phyloP scores from a whole-genome alignment of 2,113 vertebrate genomes.

The Anguilla rostrata region DNA sequence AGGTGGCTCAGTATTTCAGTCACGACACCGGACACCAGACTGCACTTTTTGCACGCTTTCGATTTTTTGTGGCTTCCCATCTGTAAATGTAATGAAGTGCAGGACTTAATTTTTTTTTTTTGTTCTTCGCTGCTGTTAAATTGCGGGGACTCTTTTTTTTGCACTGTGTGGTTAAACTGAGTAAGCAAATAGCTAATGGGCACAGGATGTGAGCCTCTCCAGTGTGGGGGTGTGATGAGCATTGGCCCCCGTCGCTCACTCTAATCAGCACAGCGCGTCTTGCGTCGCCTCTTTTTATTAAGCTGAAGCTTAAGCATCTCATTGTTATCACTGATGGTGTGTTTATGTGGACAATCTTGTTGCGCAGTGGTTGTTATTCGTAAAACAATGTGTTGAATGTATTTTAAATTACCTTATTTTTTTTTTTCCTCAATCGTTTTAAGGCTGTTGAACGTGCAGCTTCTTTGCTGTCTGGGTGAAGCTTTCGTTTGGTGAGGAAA shows the following conservation, averaged over 20 bases:
- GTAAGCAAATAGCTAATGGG: not conserved
- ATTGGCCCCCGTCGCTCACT: not conserved
- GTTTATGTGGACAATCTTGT: not conserved
- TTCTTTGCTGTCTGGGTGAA: not conserved
- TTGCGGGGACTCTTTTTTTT: not conserved
- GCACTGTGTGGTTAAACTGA: not conserved
- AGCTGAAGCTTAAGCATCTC: not conserved
- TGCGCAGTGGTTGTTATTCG: not conserved
- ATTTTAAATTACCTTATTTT: not conserved
- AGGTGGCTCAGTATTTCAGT: too few relatives aligned
- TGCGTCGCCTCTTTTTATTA: not conserved
- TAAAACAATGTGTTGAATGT: not conserved
- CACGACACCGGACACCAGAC: not conserved
- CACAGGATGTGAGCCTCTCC: not conserved
- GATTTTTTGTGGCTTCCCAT: not conserved
- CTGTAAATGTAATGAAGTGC: not conserved
- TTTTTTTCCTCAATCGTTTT: not conserved
- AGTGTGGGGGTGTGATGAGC: too few relatives aligned
- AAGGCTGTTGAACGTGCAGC: not conserved
- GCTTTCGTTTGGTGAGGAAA: not conserved
- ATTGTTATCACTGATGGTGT: not conserved
- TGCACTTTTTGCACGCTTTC: not conserved
- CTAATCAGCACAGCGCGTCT: not conserved
- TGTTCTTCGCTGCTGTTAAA: too few relatives aligned
- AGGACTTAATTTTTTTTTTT: not conserved